A percentile compares a stretch with the other conserved stretches of the same genome.
Conservation (phyloP, 2,797 vertebrate genomes). For the Avahi laniger region DNA sequence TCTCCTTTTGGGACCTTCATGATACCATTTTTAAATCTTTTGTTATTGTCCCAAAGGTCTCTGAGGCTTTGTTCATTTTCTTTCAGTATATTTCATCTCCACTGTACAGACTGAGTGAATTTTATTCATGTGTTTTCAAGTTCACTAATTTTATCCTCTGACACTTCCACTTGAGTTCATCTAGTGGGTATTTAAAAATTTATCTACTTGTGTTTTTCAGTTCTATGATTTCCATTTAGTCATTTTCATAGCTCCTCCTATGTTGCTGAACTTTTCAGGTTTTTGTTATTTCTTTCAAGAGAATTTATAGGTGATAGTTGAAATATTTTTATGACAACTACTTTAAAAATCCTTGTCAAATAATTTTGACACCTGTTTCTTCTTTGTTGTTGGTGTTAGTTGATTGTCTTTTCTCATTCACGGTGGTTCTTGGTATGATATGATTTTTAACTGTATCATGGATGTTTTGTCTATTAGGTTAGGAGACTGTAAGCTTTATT, state of each 20-base stretch:
- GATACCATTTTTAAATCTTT: not conserved
- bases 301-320: not conserved
- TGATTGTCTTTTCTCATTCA: not conserved
- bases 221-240: not conserved
- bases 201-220: not conserved
- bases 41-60: not conserved
- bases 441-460: not conserved
- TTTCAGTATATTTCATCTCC: not conserved
- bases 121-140: not conserved
- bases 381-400: not conserved
- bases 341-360: not conserved
- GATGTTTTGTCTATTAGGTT: not conserved
- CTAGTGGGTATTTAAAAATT: not conserved
- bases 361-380: not conserved
- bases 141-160: not conserved
- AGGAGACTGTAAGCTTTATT: not conserved
- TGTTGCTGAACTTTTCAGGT: not conserved
- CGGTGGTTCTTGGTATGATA: not conserved
- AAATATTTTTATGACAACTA: not conserved
- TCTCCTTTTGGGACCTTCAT: not conserved
- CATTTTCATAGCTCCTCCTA: not conserved
- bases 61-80: not conserved
- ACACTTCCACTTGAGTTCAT: not conserved
- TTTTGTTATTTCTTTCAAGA: not conserved
- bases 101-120: not conserved